These are phyloP conservation scores for Eupithecia subumbrata DNA, from an alignment of 2,888 invertebrate genomes.

Conservation along the genomic window DNA sequence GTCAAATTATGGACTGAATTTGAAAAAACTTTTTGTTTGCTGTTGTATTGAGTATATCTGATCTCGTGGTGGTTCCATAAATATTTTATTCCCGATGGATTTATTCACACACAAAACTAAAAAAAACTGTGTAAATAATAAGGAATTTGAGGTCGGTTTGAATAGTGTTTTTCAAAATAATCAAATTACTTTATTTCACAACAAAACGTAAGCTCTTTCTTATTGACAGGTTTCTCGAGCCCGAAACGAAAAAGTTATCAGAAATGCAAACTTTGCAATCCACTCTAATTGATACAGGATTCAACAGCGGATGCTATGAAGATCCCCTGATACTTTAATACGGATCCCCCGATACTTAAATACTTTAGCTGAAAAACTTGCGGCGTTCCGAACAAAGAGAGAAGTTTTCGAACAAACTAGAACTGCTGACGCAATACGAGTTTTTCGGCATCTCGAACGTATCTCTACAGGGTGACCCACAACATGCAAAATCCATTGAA, in stretches of 20 bases:
- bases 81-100: no score
- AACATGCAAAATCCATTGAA: background rate
- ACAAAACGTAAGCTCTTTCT: background rate
- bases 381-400: constrained; percentile 58
- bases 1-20: no score
- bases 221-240: background rate
- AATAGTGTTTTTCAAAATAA: no score
- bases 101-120: no score
- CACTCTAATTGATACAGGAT: constrained; percentile 38
- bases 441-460: constrained; percentile 51
- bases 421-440: constrained; percentile 64
- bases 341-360: constrained; percentile 45
- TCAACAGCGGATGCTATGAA: constrained; percentile 38
- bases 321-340: constrained; percentile 47
- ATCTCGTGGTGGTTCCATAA: no score
- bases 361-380: constrained; percentile 56
- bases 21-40: no score
- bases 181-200: no score
- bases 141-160: no score
- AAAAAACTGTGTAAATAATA: no score
- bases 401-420: constrained; percentile 62
- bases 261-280: constrained; percentile 38
- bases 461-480: constrained; percentile 18
- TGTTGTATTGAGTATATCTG: no score
- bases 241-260: constrained; percentile 8